Evolutionary conservation across 2,797 vertebrate species (phyloP).

Genomic region (Diplodus sargus): DNA sequence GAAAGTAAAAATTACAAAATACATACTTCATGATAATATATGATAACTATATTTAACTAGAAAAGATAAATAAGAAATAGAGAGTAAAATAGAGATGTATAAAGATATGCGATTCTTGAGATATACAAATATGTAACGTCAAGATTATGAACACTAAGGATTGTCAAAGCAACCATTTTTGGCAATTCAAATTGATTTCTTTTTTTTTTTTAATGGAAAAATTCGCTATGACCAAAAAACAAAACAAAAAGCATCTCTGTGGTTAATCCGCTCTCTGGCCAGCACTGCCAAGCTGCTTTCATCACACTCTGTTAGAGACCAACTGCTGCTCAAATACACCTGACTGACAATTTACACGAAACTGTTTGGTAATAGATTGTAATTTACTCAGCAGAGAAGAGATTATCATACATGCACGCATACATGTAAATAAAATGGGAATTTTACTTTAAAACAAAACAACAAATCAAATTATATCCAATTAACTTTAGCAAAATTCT

Average conservation of each 20-base stretch:
- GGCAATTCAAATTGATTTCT: not conserved
- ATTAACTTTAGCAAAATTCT: constrained; percentile 51
- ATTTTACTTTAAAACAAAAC: not conserved
- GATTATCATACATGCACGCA: not conserved
- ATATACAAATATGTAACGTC: too few relatives aligned
- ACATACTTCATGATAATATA: too few relatives aligned
- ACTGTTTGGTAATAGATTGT: not conserved
- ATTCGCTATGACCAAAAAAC: not conserved
- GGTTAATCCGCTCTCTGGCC: not conserved
- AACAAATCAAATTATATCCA: constrained; percentile 30
- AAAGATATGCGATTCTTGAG: too few relatives aligned
- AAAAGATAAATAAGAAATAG: too few relatives aligned
- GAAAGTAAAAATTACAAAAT: too few relatives aligned
- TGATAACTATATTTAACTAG: too few relatives aligned
- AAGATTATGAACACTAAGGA: not conserved
- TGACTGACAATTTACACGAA: not conserved
- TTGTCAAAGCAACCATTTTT: not conserved
- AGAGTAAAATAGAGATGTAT: too few relatives aligned
- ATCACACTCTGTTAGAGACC: not conserved
- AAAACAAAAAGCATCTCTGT: not conserved
- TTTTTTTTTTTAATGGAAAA: not conserved
- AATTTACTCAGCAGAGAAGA: constrained; percentile 15
- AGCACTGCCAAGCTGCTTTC: not conserved
- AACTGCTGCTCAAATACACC: constrained; percentile 1
- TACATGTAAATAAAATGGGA: not conserved